Evolutionary conservation across 53 echinoderm and acorn worm genomes (phyloP).

Genomic region (Luidia sarsii): DNA sequence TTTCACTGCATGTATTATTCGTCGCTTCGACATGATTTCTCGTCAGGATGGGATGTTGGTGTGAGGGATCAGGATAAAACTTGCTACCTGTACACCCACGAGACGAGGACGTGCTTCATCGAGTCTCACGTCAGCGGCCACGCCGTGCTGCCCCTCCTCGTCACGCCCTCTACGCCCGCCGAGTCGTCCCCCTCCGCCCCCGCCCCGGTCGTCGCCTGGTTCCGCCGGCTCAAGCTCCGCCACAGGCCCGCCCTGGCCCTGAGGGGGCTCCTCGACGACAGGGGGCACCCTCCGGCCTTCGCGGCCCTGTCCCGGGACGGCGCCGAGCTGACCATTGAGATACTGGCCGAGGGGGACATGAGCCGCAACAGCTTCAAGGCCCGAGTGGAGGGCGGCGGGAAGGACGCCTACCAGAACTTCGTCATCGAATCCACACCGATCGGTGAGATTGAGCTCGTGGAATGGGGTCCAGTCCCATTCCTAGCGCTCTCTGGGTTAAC

Average conservation of each 20-base stretch:
- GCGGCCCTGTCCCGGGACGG: slow-evolving; percentile 42
- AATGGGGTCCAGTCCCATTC: no score
- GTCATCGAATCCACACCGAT: slow-evolving; percentile 28
- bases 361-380: slow-evolving; percentile 58
- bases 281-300: slow-evolving; percentile 50
- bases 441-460: slow-evolving; percentile 23
- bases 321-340: slow-evolving; percentile 27
- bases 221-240: slow-evolving; percentile 46
- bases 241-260: slow-evolving; percentile 23
- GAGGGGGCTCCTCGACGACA: slow-evolving; percentile 12
- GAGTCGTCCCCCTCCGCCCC: background rate
- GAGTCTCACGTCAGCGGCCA: slow-evolving; percentile 23
- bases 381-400: background rate
- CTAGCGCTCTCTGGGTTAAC: no score
- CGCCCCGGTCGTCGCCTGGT: slow-evolving; percentile 35
- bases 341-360: slow-evolving; percentile 47
- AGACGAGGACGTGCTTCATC: slow-evolving; percentile 44
- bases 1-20: background rate
- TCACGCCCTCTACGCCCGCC: slow-evolving; percentile 8
- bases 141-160: background rate
- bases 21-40: no score
- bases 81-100: slow-evolving; percentile 35
- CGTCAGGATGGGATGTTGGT: slow-evolving; percentile 20
- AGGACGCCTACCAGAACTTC: slow-evolving; percentile 29
- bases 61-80: slow-evolving; percentile 43